phyloP scores from a whole-genome alignment of 2,113 vertebrate species.

The Xenotilapia leptura region DNA sequence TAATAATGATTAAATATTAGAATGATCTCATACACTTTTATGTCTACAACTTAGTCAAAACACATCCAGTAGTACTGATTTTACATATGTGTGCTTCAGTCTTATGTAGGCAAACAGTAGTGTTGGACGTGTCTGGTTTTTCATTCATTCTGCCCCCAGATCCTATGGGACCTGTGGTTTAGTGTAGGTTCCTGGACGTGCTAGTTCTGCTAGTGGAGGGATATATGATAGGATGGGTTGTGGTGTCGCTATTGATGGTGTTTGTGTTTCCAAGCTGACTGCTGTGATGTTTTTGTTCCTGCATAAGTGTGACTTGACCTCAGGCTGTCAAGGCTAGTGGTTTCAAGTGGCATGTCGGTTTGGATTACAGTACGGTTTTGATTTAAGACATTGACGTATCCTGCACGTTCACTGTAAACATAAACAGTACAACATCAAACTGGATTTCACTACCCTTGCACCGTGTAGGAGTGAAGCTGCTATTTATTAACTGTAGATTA shows the following conservation, averaged over 20 bases:
- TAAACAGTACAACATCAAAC: slow-evolving; percentile 2
- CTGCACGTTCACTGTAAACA: slow-evolving; percentile 10
- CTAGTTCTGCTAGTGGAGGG: slow-evolving; percentile 48
- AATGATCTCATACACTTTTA: background rate
- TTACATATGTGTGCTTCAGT: background rate
- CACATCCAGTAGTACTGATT: background rate
- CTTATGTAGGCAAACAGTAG: slow-evolving; percentile 30
- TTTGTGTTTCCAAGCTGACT: slow-evolving; percentile 53
- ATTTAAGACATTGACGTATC: slow-evolving; percentile 25
- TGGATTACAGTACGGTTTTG: slow-evolving; percentile 26
- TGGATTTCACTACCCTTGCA: background rate
- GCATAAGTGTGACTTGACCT: slow-evolving; percentile 37
- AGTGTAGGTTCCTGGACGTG: slow-evolving; percentile 28
- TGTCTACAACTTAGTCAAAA: background rate
- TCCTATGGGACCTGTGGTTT: slow-evolving; percentile 42
- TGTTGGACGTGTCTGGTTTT: slow-evolving; percentile 48
- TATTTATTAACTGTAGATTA: background rate
- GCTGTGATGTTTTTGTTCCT: slow-evolving; percentile 27
- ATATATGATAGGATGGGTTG: slow-evolving; percentile 58
- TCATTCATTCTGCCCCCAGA: slow-evolving; percentile 16
- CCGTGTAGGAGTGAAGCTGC: background rate
- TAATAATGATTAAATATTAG: background rate
- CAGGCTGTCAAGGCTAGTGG: slow-evolving; percentile 28
- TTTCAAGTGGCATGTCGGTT: slow-evolving; percentile 33
- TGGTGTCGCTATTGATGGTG: slow-evolving; percentile 38